These are phyloP conservation scores for Selenia dentaria DNA, from an alignment of 2,888 invertebrate genomes.

Conservation along the genomic window DNA sequence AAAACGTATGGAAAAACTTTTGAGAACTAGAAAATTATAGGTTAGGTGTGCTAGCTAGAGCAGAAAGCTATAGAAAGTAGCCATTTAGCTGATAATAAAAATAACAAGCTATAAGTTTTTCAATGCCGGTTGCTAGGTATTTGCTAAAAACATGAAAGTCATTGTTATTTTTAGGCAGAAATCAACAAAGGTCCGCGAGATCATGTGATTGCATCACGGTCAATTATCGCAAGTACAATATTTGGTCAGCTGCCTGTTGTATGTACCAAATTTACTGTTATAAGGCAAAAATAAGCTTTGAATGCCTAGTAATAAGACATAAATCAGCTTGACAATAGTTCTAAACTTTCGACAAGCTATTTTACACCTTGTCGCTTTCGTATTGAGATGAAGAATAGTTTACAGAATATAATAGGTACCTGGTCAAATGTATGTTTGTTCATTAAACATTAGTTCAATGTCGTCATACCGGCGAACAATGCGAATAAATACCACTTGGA, in stretches of 20 bases:
- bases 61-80: too few species aligned
- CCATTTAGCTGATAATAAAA: too few species aligned
- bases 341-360: conserved; percentile 37
- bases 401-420: conserved; percentile 9
- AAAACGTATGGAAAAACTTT: too few species aligned
- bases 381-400: conserved; percentile 43
- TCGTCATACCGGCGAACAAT: conserved; percentile 60
- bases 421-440: conserved; percentile 53
- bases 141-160: too few species aligned
- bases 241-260: conserved; percentile 81
- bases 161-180: conserved; percentile 17
- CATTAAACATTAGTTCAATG: conserved; percentile 67
- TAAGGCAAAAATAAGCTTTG: conserved; percentile 34
- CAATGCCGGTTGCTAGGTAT: too few species aligned
- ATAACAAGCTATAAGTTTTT: too few species aligned
- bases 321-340: conserved; percentile 27
- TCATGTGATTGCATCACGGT: conserved; percentile 81
- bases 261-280: conserved; percentile 36
- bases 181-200: conserved; percentile 49
- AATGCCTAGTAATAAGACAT: conserved; percentile 6
- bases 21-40: too few species aligned
- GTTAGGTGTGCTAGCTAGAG: too few species aligned
- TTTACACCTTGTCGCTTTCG: conserved; percentile 44
- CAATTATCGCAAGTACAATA: conserved; percentile 82
- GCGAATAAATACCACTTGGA: conserved; percentile 56